phyloP scores from a whole-genome alignment of 1,140 invertebrate genomes.

The Brachionus manjavacas region DNA sequence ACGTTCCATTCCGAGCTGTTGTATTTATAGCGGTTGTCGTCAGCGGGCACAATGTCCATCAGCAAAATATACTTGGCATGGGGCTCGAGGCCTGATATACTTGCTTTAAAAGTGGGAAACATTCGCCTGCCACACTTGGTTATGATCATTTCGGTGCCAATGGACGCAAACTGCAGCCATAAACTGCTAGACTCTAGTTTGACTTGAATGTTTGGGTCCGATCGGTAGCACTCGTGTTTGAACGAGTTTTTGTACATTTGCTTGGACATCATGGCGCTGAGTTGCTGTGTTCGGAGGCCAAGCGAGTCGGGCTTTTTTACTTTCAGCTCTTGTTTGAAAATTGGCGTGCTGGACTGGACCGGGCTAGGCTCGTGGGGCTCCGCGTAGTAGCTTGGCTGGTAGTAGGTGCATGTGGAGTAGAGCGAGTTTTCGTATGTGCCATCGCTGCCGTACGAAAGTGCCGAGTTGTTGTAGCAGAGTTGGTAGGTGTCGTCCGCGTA shows the following conservation, averaged over 20 bases:
- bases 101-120: slow-evolving; percentile 41
- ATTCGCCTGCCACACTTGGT: slow-evolving; percentile 65
- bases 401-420: neutral
- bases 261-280: neutral
- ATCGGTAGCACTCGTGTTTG: neutral
- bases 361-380: neutral
- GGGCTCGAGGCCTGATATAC: neutral
- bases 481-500: neutral
- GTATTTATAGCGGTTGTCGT: slow-evolving; percentile 43
- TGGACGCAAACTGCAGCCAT: slow-evolving; percentile 94
- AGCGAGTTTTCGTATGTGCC: neutral
- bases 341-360: neutral
- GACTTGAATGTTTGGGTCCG: slow-evolving; percentile 32
- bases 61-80: slow-evolving; percentile 37
- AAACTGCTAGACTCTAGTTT: slow-evolving; percentile 64
- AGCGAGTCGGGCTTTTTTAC: neutral
- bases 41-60: slow-evolving; percentile 39
- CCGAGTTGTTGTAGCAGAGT: neutral
- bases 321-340: neutral
- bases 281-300: neutral
- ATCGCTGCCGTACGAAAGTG: neutral
- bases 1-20: slow-evolving; percentile 40
- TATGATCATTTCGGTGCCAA: slow-evolving; percentile 98
- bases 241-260: slow-evolving; percentile 20
- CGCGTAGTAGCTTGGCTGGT: neutral